Evolutionary conservation across 2,888 invertebrate genomes (phyloP).

Genomic region (Lobophora halterata): DNA sequence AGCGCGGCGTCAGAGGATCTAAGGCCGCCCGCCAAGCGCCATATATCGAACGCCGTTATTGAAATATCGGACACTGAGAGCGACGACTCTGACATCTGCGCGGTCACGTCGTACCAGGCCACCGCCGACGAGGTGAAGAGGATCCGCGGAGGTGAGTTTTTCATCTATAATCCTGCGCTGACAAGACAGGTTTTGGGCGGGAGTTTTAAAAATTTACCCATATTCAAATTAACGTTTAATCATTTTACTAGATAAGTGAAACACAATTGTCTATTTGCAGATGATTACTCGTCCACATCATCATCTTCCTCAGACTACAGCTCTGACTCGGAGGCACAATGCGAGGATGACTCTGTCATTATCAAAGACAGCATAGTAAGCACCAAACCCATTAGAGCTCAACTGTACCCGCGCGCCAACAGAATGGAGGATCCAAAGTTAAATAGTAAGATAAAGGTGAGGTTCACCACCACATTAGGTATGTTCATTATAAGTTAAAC

Average conservation of each 20-base stretch:
- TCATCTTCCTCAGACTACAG: slow-evolving; percentile 69
- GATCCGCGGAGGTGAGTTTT: slow-evolving; percentile 66
- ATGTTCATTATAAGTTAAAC: not conserved
- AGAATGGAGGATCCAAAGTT: slow-evolving; percentile 69
- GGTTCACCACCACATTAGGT: not conserved
- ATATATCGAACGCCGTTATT: slow-evolving; percentile 57
- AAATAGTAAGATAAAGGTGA: slow-evolving; percentile 60
- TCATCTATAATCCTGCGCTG: slow-evolving; percentile 24
- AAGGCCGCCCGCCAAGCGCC: slow-evolving; percentile 71
- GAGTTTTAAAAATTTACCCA: slow-evolving; percentile 44
- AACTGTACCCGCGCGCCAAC: slow-evolving; percentile 64
- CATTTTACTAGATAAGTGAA: no score
- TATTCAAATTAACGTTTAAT: not conserved
- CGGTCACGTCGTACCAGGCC: slow-evolving; percentile 74
- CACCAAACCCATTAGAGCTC: slow-evolving; percentile 46
- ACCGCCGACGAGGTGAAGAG: slow-evolving; percentile 74
- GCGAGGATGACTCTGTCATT: slow-evolving; percentile 68
- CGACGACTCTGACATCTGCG: slow-evolving; percentile 77
- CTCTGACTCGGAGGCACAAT: slow-evolving; percentile 67
- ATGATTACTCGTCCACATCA: slow-evolving; percentile 58
- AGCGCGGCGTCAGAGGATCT: slow-evolving; percentile 36
- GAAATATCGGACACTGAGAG: slow-evolving; percentile 75
- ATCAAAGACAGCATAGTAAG: slow-evolving; percentile 48
- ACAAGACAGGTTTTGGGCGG: slow-evolving; percentile 49
- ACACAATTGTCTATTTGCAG: no score